Evolutionary conservation across 2,888 invertebrate species (phyloP), one percentile per base, ranked within the genome.

Genomic region (Ichneumon xanthorius): DNA sequence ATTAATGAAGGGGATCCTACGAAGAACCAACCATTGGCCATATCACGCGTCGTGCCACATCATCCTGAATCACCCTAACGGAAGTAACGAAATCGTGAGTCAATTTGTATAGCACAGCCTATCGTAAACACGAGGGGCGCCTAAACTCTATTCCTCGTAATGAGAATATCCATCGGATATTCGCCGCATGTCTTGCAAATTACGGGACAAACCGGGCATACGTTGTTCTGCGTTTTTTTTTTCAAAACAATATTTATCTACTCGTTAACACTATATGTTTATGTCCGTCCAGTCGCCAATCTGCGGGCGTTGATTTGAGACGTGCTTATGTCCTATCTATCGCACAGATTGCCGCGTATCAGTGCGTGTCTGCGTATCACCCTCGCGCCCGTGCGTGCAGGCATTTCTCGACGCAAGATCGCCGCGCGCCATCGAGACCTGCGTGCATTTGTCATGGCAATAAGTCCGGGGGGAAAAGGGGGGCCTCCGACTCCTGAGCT

Each of bases 391-490:
- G 55, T 53, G 79, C 73, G 80, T 65, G 63, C 50, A 76, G 55
- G 26, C 67, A 76, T 78, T 67, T 72, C 65, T 33, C 76, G 50
- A 63, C 50, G 65, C 19, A 80, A 22, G 77, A 70, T 22, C 50
- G 58, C 55, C 76, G 73, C 76, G 80, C 76, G 67, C 45, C 71
- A 75, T 72, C 71, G 80, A 58, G 45, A 63, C n/a, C 37, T 11
- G 71, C 26, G 40, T 48, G 61, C 80, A 80, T 84, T 84, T 80
- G 80, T 86, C 80, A 78, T 58, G 84, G 58, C 61, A 16, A 50
- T 37, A 68, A 86, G 80, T 67, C 77, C 55, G 67, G 58, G 22
- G 58, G 53, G 9, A 26, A 33, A 26, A 65, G 22, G 65, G 63
- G 76, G 76, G n/a, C 65, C 50, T 48, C 68, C 22, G 40, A 68